Percentiles rank a stretch among this genome's conserved stretches.
Evolutionary conservation across 2,888 invertebrate species (phyloP).

Genomic region (Phortica magna): DNA sequence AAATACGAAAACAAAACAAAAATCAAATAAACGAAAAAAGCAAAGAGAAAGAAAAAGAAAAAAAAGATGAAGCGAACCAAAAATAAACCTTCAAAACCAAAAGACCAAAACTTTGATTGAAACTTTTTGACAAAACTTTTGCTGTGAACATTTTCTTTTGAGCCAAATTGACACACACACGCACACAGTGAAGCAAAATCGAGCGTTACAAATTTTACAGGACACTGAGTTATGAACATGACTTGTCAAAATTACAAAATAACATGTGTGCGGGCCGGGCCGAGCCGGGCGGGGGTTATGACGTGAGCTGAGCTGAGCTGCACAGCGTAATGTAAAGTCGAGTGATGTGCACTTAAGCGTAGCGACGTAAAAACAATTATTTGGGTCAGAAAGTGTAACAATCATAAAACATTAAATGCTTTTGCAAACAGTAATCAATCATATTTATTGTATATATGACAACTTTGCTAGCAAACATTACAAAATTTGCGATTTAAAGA

Average conservation of each 20-base stretch:
- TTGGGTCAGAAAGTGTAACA: slow-evolving; percentile 39
- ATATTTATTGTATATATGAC: slow-evolving; percentile 45
- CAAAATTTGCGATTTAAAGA: neutral
- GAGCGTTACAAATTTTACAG: slow-evolving; percentile 59
- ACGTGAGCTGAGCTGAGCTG: slow-evolving; percentile 44
- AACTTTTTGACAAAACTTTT: slow-evolving; percentile 57
- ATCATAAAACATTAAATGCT: slow-evolving; percentile 69
- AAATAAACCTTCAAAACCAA: slow-evolving; percentile 28
- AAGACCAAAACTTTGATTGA: slow-evolving; percentile 60
- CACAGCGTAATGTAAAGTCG: neutral
- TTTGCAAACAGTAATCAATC: slow-evolving; percentile 58
- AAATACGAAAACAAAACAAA: slow-evolving; percentile 37
- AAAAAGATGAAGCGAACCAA: slow-evolving; percentile 47
- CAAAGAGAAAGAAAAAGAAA: no score
- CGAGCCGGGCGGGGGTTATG: slow-evolving; percentile 47
- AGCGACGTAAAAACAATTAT: slow-evolving; percentile 39
- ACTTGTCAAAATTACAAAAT: slow-evolving; percentile 64
- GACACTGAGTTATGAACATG: slow-evolving; percentile 72
- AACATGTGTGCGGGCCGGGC: slow-evolving; percentile 35
- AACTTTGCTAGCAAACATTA: slow-evolving; percentile 53
- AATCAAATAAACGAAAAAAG: slow-evolving; percentile 34
- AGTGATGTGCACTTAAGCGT: slow-evolving; percentile 3
- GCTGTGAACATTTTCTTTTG: slow-evolving; percentile 1
- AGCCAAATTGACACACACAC: slow-evolving; percentile 1
- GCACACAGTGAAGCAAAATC: slow-evolving; percentile 19